phyloP scores from a whole-genome alignment of 1,140 invertebrate species.

The Drosophila ananassae region DNA sequence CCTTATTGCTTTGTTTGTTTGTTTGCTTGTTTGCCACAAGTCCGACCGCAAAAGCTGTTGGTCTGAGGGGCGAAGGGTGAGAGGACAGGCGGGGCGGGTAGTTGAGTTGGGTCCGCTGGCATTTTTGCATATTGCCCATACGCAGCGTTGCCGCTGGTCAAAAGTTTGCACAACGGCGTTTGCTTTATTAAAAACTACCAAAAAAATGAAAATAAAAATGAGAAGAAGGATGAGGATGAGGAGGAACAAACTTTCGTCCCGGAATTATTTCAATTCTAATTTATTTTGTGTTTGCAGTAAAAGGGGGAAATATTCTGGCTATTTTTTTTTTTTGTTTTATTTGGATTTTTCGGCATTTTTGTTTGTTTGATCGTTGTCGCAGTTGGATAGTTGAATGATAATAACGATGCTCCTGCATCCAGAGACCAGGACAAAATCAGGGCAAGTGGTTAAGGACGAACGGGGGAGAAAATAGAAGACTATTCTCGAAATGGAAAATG shows the following conservation, averaged over 20 bases:
- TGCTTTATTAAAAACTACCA: constrained; percentile 81
- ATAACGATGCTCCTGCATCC: constrained; percentile 50
- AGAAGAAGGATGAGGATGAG: constrained; percentile 21
- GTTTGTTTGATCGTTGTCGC: constrained; percentile 76
- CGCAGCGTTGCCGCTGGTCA: constrained; percentile 70
- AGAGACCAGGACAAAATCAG: constrained; percentile 7
- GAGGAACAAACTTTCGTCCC: constrained; percentile 58
- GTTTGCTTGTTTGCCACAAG: constrained; percentile 71
- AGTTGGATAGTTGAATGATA: constrained; percentile 76
- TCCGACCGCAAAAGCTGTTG: constrained; percentile 74
- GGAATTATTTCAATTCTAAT: constrained; percentile 82
- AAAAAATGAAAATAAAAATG: constrained; percentile 51
- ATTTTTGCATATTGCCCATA: constrained; percentile 81
- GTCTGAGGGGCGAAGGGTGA: constrained; percentile 2
- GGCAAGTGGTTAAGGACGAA: background rate
- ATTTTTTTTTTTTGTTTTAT: background rate
- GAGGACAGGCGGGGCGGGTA: background rate
- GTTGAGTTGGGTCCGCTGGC: constrained; percentile 50
- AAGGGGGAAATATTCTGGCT: constrained; percentile 61
- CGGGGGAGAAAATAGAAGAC: constrained; percentile 5
- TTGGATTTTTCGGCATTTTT: constrained; percentile 46
- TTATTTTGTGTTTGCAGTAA: constrained; percentile 74
- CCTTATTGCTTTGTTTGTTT: constrained; percentile 78
- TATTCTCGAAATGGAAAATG: constrained; percentile 67
- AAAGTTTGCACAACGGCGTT: constrained; percentile 73